phyloP scores from a whole-genome alignment of 2,888 invertebrate genomes.

The Eretmocerus hayati region DNA sequence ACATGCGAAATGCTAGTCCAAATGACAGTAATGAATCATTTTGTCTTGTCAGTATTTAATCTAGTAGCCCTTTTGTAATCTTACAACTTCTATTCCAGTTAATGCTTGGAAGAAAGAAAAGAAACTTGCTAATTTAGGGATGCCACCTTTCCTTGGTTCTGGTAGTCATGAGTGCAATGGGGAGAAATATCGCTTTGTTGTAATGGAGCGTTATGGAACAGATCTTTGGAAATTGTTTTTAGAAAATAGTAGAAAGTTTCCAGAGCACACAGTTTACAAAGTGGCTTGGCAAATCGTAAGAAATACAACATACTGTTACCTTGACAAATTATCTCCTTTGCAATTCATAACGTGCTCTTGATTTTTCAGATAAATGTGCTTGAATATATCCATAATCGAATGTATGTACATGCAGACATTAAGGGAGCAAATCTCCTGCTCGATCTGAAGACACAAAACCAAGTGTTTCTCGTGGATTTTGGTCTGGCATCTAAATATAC shows the following conservation, averaged over 20 bases:
- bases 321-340: background rate
- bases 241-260: slow-evolving; percentile 61
- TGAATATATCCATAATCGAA: slow-evolving; percentile 85
- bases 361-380: slow-evolving; percentile 69
- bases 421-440: slow-evolving; percentile 91
- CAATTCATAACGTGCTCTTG: background rate
- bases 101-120: slow-evolving; percentile 61
- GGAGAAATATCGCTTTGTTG: slow-evolving; percentile 78
- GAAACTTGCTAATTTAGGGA: slow-evolving; percentile 67
- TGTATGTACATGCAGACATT: slow-evolving; percentile 92
- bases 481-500: slow-evolving; percentile 76
- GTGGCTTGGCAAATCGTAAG: slow-evolving; percentile 78
- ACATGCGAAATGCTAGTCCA: slow-evolving; percentile 65
- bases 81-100: slow-evolving; percentile 51
- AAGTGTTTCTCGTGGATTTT: slow-evolving; percentile 87
- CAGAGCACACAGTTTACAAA: slow-evolving; percentile 67
- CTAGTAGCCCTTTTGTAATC: background rate
- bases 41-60: background rate
- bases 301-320: slow-evolving; percentile 14
- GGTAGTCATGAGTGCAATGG: slow-evolving; percentile 74
- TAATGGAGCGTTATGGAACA: slow-evolving; percentile 82
- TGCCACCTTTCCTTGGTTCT: slow-evolving; percentile 76
- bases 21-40: slow-evolving; percentile 68
- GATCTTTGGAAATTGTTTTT: slow-evolving; percentile 76
- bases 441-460: slow-evolving; percentile 60